Conservation (phyloP, 2,888 invertebrate species). For the Hololepta plana region DNA sequence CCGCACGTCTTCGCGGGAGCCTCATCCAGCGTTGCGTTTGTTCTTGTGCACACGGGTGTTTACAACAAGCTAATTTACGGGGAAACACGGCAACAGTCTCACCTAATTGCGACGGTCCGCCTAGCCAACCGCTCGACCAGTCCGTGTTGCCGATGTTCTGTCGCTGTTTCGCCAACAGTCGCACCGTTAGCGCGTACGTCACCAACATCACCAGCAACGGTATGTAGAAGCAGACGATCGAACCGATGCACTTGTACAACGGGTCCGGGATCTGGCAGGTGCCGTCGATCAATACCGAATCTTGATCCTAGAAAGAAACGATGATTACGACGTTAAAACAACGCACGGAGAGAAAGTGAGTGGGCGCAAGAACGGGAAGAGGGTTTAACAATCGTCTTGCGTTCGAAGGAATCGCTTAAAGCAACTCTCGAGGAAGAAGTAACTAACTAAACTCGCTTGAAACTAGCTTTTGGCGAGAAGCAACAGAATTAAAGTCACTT, state of each 20-base stretch:
- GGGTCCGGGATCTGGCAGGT: constrained; percentile 79
- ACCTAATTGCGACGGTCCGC: too few relatives aligned
- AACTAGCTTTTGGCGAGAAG: too few relatives aligned
- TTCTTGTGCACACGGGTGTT: too few relatives aligned
- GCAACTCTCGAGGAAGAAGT: too few relatives aligned
- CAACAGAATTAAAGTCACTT: too few relatives aligned
- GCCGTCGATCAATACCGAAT: constrained; percentile 65
- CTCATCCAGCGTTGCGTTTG: too few relatives aligned
- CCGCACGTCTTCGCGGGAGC: too few relatives aligned
- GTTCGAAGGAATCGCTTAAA: too few relatives aligned
- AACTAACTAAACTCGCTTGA: too few relatives aligned
- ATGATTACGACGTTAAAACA: constrained; percentile 4
- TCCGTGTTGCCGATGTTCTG: constrained; percentile 51
- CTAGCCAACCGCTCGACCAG: constrained; percentile 62
- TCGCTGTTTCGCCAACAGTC: constrained; percentile 66
- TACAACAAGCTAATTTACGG: too few relatives aligned
- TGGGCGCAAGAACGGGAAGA: background rate
- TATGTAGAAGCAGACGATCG: constrained; percentile 90
- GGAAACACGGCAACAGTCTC: too few relatives aligned
- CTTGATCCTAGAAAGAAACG: constrained; percentile 47
- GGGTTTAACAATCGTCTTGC: background rate
- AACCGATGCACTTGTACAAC: constrained; percentile 79
- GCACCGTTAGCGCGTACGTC: constrained; percentile 85
- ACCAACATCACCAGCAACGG: constrained; percentile 88
- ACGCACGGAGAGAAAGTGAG: background rate